These are phyloP conservation scores for Brachypodius melanocephalos DNA, from an alignment of 2,113 vertebrate species.

Conservation along the genomic window DNA sequence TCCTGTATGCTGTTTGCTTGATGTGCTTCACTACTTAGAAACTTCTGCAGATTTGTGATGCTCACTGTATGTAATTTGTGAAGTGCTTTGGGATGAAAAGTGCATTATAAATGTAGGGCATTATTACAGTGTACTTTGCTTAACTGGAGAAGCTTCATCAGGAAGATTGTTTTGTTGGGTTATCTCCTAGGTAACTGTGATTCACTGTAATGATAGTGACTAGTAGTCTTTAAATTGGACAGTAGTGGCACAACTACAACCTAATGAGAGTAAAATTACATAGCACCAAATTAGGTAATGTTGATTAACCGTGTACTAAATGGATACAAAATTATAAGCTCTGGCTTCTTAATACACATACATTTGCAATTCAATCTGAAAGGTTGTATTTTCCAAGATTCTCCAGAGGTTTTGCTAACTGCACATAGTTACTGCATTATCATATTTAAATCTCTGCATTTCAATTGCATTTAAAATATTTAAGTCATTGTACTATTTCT, in stretches of 20 bases:
- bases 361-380: neutral
- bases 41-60: neutral
- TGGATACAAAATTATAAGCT: neutral
- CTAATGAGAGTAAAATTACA: neutral
- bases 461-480: neutral
- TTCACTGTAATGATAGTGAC: neutral
- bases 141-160: neutral
- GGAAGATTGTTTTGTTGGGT: conserved; percentile 13
- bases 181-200: conserved; percentile 46
- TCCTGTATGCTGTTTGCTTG: neutral
- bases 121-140: neutral
- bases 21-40: neutral
- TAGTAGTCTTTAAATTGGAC: conserved; percentile 12
- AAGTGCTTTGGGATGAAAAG: neutral
- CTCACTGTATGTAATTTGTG: neutral
- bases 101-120: neutral
- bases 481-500: neutral
- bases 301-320: conserved; percentile 1
- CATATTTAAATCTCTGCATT: neutral
- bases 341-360: neutral
- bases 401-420: neutral
- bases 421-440: neutral
- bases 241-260: neutral
- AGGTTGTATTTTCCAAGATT: neutral
- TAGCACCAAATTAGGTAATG: neutral